phyloP scores from a whole-genome alignment of 2,113 vertebrate genomes.

The Sisor rabdophorus region DNA sequence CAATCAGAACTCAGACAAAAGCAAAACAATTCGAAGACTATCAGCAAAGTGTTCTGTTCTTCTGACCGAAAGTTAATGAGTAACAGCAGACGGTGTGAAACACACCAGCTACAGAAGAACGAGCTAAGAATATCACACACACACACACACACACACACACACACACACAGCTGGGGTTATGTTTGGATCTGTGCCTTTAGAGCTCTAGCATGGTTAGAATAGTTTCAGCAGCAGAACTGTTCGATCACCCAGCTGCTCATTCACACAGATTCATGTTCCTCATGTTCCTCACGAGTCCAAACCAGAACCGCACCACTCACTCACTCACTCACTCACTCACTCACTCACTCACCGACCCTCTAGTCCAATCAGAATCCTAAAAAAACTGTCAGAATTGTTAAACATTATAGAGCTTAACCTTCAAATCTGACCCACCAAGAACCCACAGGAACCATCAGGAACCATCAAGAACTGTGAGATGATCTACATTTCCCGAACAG shows the following conservation, averaged over 20 bases:
- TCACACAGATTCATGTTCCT: background rate
- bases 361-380: background rate
- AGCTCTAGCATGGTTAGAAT: constrained; percentile 24
- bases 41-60: too few species aligned
- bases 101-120: background rate
- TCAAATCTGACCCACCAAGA: background rate
- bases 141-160: constrained; percentile 6
- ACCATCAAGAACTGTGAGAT: background rate
- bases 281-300: background rate
- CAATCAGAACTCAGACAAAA: background rate
- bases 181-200: constrained; percentile 15
- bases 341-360: background rate
- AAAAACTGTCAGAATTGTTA: background rate
- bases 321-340: too few species aligned
- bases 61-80: background rate
- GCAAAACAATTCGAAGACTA: background rate
- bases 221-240: constrained; percentile 7
- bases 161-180: constrained; percentile 7
- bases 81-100: background rate
- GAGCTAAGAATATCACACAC: constrained; percentile 12
- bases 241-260: background rate
- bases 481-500: background rate
- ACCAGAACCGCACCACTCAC: background rate
- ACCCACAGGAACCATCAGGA: background rate
- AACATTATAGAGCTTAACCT: background rate